Evolutionary conservation across 2,797 vertebrate species (phyloP), one percentile per base, ranked within the genome.

Genomic region (Darevskia mixta): DNA sequence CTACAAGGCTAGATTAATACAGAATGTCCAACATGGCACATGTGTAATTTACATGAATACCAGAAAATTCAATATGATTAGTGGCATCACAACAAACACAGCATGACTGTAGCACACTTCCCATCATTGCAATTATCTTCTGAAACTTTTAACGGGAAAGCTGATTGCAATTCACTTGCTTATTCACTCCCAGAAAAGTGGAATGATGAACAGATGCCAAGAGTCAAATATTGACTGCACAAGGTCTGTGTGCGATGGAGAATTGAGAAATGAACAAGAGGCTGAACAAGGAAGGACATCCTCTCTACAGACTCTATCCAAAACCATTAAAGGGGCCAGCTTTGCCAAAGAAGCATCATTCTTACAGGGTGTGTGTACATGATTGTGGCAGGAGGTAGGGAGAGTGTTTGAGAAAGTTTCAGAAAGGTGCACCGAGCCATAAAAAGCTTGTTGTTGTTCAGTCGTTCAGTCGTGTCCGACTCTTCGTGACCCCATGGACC

Each of bases 121-220:
- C 93, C 55, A 0, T 91, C 89, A 85, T 87, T 92, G 92, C 90
- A 90, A 94, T 95, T 92, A 94, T 90, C 93, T 93, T 91, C 86
- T 95, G 87, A 91, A 90, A 93, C 90, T 93, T 94, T 94, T 90
- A 92, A 75, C 90, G 87, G 92, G 90, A 93, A 87, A 91, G 92
- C 91, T 93, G 94, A 95, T 93, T 93, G 91, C 92, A 86, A 82
- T 94, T 93, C 91, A 89, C 92, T 95, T 89, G 86, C 92, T 91
- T 91, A 88, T 87, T 92, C 69, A 8, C 89, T 91, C 88, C 84
- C 91, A 90, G 93, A 92, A 55, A 93, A 85, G 38, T n/a, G 80
- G 89, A 92, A 82, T 25, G 83, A 92, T 89, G 86, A 93, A 88
- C 15, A 3, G 0, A 25, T 92, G 92, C 91, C 92, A 86, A 89